These are phyloP conservation scores for Dimorphilus gyrociliatus DNA, from an alignment of 2,888 invertebrate species.

Conservation along the genomic window DNA sequence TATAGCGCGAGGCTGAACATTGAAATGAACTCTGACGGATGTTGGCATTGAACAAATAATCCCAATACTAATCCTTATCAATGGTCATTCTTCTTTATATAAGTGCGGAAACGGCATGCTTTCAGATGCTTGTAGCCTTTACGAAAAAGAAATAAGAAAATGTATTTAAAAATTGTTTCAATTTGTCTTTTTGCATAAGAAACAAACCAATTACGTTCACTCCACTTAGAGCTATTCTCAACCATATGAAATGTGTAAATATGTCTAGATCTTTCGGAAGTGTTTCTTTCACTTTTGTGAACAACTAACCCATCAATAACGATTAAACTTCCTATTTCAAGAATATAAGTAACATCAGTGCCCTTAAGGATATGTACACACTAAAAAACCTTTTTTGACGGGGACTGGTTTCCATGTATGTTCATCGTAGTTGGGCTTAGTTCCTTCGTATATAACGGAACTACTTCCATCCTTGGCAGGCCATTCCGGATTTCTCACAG, in stretches of 20 bases:
- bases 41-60: too few species aligned
- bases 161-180: too few species aligned
- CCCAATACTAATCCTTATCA: too few species aligned
- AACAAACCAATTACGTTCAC: slow-evolving; percentile 58
- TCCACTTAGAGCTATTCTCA: slow-evolving; percentile 57
- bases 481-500: slow-evolving; percentile 52
- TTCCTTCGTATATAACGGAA: slow-evolving; percentile 46
- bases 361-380: background rate
- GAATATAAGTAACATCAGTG: background rate
- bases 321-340: slow-evolving; percentile 53
- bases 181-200: too few species aligned
- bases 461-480: slow-evolving; percentile 37
- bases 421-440: slow-evolving; percentile 40
- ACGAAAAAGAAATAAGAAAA: too few species aligned
- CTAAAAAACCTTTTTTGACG: slow-evolving; percentile 57
- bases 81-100: too few species aligned
- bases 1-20: too few species aligned
- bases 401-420: slow-evolving; percentile 58
- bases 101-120: too few species aligned
- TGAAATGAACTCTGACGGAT: too few species aligned
- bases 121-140: too few species aligned
- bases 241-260: slow-evolving; percentile 89
- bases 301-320: slow-evolving; percentile 81
- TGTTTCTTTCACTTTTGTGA: slow-evolving; percentile 75
- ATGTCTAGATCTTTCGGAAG: slow-evolving; percentile 62